phyloP scores from a whole-genome alignment of 2,888 invertebrate species.

The Lasioglossum leucozonium region DNA sequence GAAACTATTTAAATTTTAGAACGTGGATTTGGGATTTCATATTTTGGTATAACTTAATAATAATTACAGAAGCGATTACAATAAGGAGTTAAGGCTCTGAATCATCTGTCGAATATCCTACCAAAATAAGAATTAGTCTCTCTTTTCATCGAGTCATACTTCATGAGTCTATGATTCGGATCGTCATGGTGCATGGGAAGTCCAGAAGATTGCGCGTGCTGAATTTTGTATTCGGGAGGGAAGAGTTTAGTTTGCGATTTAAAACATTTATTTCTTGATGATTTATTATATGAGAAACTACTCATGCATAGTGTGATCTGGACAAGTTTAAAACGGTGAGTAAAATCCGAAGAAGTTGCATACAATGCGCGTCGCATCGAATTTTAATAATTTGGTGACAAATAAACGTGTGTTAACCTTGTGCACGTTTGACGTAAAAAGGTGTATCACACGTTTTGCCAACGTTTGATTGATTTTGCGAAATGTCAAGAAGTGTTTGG shows the following conservation, averaged over 20 bases:
- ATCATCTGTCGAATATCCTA: not conserved
- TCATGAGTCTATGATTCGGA: not conserved
- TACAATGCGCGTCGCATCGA: slow-evolving; percentile 3
- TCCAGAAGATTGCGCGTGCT: slow-evolving; percentile 35
- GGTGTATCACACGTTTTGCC: not conserved
- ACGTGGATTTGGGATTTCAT: no score
- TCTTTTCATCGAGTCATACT: not conserved
- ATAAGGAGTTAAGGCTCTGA: not conserved
- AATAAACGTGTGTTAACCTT: slow-evolving; percentile 44
- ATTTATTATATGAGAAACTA: slow-evolving; percentile 36
- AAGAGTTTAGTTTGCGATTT: slow-evolving; percentile 24
- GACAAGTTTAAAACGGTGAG: slow-evolving; percentile 67
- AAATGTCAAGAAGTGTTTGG: not conserved
- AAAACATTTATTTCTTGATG: slow-evolving; percentile 31
- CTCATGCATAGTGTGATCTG: slow-evolving; percentile 69
- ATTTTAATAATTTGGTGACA: slow-evolving; percentile 9
- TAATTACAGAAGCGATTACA: not conserved
- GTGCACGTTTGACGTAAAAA: slow-evolving; percentile 1
- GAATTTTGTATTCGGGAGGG: slow-evolving; percentile 23
- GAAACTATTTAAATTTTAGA: no score
- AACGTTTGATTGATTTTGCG: not conserved
- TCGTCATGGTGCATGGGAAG: not conserved
- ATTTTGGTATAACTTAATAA: not conserved
- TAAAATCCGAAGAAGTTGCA: slow-evolving; percentile 11
- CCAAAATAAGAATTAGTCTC: not conserved